Conservation (phyloP, 2,113 vertebrate genomes). For the Sinocyclocheilus anshuiensis region DNA sequence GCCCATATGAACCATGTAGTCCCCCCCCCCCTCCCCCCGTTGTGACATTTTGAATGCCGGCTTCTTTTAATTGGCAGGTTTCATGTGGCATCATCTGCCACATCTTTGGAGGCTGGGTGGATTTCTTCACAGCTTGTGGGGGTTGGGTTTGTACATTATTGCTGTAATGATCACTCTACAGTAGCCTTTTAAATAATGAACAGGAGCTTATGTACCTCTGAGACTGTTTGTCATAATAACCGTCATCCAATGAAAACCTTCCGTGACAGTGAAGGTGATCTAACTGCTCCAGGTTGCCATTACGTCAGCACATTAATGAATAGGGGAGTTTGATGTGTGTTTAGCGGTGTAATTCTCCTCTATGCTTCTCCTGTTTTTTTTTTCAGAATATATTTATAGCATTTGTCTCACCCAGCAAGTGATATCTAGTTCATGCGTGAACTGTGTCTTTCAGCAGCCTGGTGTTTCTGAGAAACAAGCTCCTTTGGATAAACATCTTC, state of each 20-base stretch:
- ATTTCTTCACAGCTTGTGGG: constrained; percentile 7
- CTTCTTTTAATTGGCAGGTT: not conserved
- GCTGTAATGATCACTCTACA: constrained; percentile 1
- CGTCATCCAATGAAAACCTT: constrained; percentile 7
- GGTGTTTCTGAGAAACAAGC: constrained; percentile 28
- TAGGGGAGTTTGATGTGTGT: not conserved
- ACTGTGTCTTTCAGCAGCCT: constrained; percentile 31
- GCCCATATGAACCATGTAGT: not conserved
- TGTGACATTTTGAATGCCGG: not conserved
- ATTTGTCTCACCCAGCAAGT: constrained; percentile 19
- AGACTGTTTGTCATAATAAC: constrained; percentile 17
- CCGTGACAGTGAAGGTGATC: constrained; percentile 14
- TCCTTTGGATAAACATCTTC: constrained; percentile 20
- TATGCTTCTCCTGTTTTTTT: not conserved
- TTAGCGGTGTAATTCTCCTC: constrained; percentile 4
- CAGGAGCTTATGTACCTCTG: constrained; percentile 12
- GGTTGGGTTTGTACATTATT: constrained; percentile 28
- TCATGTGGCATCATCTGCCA: not conserved
- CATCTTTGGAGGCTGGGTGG: not conserved
- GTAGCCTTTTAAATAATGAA: constrained; percentile 24
- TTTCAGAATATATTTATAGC: constrained; percentile 45
- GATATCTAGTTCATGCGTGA: constrained; percentile 35
- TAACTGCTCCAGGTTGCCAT: constrained; percentile 15
- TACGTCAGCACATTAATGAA: constrained; percentile 28
- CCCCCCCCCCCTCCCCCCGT: too few relatives aligned